Evolutionary conservation across 1,140 invertebrate species (phyloP).

Genomic region (Drosophila neocordata): DNA sequence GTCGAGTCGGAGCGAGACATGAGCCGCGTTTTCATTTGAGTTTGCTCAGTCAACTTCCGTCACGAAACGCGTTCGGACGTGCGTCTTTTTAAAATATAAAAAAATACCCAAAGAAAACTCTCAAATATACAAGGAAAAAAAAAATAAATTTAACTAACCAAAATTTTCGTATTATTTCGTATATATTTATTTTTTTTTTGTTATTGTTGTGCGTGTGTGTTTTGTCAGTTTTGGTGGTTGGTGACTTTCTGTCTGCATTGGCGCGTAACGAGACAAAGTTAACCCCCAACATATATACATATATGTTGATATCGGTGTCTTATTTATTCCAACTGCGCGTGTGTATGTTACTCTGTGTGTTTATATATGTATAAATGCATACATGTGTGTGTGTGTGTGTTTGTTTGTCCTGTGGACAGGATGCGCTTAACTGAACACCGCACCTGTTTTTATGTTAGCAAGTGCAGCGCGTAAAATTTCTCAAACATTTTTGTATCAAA

Average conservation of each 20-base stretch:
- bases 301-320: neutral
- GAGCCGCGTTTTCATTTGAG: conserved; percentile 31
- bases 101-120: conserved; percentile 20
- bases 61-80: conserved; percentile 73
- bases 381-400: conserved; percentile 4
- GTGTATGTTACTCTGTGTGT: neutral
- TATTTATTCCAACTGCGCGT: neutral
- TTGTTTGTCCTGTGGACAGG: conserved; percentile 55
- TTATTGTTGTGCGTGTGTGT: conserved; percentile 29
- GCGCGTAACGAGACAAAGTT: conserved; percentile 55
- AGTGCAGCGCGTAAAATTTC: conserved; percentile 20
- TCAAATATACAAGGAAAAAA: conserved; percentile 1
- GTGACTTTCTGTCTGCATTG: conserved; percentile 55
- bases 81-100: conserved; percentile 18
- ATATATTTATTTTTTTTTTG: conserved; percentile 40
- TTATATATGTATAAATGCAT: too few relatives aligned
- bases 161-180: conserved; percentile 44
- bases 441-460: conserved; percentile 60
- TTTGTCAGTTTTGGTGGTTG: conserved; percentile 28
- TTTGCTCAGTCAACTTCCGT: conserved; percentile 75
- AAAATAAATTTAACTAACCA: conserved; percentile 26
- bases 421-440: conserved; percentile 65
- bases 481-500: conserved; percentile 8
- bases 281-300: conserved; percentile 28
- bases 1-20: conserved; percentile 4